A percentile compares a stretch with the other conserved stretches of the same genome.
Evolutionary conservation across 1,140 invertebrate species (phyloP).

Genomic region (Ceratitis capitata): DNA sequence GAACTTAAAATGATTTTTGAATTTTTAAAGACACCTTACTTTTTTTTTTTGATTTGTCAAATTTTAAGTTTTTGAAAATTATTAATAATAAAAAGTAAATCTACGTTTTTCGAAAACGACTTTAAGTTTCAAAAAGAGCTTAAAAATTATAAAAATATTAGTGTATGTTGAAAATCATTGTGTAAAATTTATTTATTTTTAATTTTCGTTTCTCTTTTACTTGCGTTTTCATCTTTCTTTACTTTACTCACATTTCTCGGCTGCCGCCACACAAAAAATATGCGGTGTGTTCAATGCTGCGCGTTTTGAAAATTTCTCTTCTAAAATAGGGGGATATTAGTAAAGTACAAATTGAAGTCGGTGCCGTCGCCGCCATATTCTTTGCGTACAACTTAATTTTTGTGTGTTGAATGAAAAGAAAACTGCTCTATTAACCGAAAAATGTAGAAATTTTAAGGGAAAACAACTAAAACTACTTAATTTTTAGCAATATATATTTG

Average conservation of each 20-base stretch:
- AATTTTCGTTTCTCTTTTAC: neutral
- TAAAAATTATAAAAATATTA: neutral
- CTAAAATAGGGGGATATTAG: conserved; percentile 37
- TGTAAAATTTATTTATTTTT: neutral
- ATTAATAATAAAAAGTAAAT: too few species aligned
- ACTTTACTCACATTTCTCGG: neutral
- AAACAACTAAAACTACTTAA: neutral
- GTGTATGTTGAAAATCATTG: neutral
- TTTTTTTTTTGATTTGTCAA: too few species aligned
- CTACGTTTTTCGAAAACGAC: too few species aligned
- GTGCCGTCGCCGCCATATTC: conserved; percentile 42
- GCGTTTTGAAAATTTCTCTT: neutral
- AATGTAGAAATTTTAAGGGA: neutral
- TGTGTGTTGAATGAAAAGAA: conserved; percentile 10
- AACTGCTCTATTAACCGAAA: neutral
- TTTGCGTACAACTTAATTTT: conserved; percentile 40
- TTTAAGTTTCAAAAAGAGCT: neutral
- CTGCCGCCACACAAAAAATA: too few species aligned
- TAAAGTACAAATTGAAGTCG: conserved; percentile 34
- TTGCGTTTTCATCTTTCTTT: neutral
- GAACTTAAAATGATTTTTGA: too few species aligned
- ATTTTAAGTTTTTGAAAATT: too few species aligned
- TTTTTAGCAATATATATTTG: too few species aligned
- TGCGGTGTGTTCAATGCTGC: conserved; percentile 33
- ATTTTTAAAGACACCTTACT: too few species aligned